A percentile compares a stretch with the other conserved stretches of the same genome.
These are phyloP conservation scores for Ornithorhynchus anatinus DNA, from an alignment of 2,113 vertebrate species.

Conservation along the genomic window DNA sequence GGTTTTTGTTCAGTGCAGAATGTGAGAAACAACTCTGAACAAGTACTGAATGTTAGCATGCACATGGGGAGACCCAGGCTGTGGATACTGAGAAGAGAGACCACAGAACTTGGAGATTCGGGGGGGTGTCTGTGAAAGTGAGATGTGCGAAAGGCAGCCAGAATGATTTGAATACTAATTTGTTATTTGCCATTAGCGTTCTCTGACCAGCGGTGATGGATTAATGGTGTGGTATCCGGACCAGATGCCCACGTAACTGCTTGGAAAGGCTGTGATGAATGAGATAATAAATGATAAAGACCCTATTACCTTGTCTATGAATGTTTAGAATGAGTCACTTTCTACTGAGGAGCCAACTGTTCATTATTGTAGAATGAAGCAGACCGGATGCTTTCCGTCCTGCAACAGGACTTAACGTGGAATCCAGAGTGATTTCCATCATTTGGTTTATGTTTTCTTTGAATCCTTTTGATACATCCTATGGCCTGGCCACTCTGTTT, in stretches of 20 bases:
- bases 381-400: conserved; percentile 16
- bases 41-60: too few species aligned
- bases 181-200: conserved; percentile 24
- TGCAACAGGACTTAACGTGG: background rate
- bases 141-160: conserved; percentile 31
- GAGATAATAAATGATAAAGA: conserved; percentile 42
- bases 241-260: conserved; percentile 11
- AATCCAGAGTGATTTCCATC: conserved; percentile 5
- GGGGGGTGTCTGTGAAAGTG: conserved; percentile 27
- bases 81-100: background rate
- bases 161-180: conserved; percentile 47
- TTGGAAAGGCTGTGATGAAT: conserved; percentile 45
- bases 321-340: conserved; percentile 51
- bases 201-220: conserved; percentile 44
- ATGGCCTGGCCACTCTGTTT: too few species aligned
- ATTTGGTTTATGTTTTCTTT: background rate
- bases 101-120: conserved; percentile 10
- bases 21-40: too few species aligned
- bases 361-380: conserved; percentile 29
- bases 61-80: too few species aligned
- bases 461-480: background rate
- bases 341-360: conserved; percentile 53
- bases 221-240: conserved; percentile 52
- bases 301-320: conserved; percentile 37
- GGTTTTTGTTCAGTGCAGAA: too few species aligned